Base-by-base conservation (phyloP, 2,888 invertebrate species). In the Ophion obscuratus region DNA sequence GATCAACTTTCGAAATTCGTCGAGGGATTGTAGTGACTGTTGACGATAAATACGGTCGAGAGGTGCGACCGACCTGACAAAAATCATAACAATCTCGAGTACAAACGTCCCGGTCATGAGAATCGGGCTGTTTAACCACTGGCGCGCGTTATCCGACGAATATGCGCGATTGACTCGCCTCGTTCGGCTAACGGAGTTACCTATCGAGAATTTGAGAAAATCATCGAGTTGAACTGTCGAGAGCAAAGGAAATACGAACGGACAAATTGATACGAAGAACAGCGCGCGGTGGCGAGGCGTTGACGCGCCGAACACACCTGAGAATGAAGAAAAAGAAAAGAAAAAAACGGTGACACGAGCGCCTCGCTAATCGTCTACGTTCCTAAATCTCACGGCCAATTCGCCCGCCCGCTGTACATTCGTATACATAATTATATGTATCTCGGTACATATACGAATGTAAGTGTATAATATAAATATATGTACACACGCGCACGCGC, bases 1-100 rank as follows among this genome's bases (percentile, higher is more conserved):
- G 99, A 99, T 96, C 98, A 98, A 95, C 96, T 99, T 93, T 97
- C 97, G 92, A 98, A 98, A 95, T 98, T 98, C 95, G 98, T 98
- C 93, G 99, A 99, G 95, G 97, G 98, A 95, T 97, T 98, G 96
- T 98, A 98, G 97, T 97, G 96, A 93, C 92, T 92, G 92, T 92
- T 93, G 87, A 94, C 94, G 93, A 64, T 87, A 79, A 85, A 84
- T 81, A 81, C 88, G 85, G 86, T 88, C 82, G 79, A 79, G 86
- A 84, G 67, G 85, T 86, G 85, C 85, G 87, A 86, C 75, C 85
- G 85, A 81, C 57, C 36, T 66, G 67, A 71, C 77, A 71, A 64
- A 66, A 87, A 86, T n/a, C 1, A 68, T 31, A 66, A 64, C 31
- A n/a, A 74, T 71, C 76, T 24, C 61, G 61, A 61, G 53, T 53